Evolutionary conservation across 2,113 vertebrate species (phyloP).

Genomic region (Anoura caudifer): DNA sequence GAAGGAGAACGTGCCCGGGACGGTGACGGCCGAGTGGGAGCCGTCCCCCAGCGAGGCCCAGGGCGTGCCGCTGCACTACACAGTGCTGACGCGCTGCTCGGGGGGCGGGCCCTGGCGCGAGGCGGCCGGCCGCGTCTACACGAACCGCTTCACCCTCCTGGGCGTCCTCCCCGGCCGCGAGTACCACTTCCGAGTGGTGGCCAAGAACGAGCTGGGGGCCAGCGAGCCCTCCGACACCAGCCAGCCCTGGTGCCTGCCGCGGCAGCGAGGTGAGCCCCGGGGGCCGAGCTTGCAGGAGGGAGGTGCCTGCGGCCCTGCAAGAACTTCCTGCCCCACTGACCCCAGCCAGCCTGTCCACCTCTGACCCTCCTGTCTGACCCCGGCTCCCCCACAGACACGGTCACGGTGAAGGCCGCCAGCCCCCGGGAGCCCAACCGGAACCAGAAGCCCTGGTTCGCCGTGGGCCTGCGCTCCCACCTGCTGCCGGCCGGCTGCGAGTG

Average conservation of each 20-base stretch:
- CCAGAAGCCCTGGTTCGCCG: conserved; percentile 84
- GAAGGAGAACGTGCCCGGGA: conserved; percentile 87
- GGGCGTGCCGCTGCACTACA: conserved; percentile 86
- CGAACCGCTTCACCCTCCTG: conserved; percentile 88
- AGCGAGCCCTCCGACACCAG: conserved; percentile 85
- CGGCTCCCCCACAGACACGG: conserved; percentile 76
- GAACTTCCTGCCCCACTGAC: fast-evolving
- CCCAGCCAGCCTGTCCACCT: no score
- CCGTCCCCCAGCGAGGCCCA: conserved; percentile 88
- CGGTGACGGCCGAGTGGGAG: conserved; percentile 91
- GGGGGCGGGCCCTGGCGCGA: conserved; percentile 83
- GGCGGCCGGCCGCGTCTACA: conserved; percentile 87
- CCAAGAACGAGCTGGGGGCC: conserved; percentile 87
- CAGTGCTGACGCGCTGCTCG: conserved; percentile 87
- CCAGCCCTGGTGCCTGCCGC: conserved; percentile 82
- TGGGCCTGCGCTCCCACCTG: conserved; percentile 84
- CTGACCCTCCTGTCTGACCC: not conserved
- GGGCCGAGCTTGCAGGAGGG: not conserved
- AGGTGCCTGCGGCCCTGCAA: fast-evolving
- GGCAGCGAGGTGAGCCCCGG: conserved; percentile 73
- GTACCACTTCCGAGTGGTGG: conserved; percentile 90
- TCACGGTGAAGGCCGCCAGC: conserved; percentile 67
- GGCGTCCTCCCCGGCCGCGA: conserved; percentile 86
- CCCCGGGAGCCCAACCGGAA: conserved; percentile 77
- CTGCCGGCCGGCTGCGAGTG: conserved; percentile 87